Evolutionary conservation across 2,797 vertebrate species (phyloP).

Genomic region (Hoplostethus mediterraneus): DNA sequence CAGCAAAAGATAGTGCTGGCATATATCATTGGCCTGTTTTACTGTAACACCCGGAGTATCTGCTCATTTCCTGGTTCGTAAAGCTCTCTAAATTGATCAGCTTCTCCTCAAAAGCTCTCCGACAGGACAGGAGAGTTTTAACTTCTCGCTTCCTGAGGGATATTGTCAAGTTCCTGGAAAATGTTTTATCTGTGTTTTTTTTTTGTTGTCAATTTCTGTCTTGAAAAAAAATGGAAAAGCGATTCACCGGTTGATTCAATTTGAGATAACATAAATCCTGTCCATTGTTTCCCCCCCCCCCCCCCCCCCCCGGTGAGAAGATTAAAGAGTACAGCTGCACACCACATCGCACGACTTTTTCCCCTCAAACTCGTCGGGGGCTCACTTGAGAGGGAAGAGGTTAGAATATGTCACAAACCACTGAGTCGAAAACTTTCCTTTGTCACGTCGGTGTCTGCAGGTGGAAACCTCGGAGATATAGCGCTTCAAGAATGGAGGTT

Average conservation of each 20-base stretch:
- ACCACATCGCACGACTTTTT: conserved; percentile 25
- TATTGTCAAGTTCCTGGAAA: conserved; percentile 15
- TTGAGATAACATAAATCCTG: conserved; percentile 43
- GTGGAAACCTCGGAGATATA: conserved; percentile 65
- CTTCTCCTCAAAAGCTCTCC: conserved; percentile 19
- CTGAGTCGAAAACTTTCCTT: conserved; percentile 69
- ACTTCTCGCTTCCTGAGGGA: neutral
- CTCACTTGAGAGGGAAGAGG: conserved; percentile 17
- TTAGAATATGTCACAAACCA: conserved; percentile 61
- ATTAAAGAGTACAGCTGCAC: conserved; percentile 46
- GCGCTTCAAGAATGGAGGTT: conserved; percentile 66
- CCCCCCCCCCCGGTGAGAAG: conserved; percentile 25
- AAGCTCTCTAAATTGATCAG: neutral
- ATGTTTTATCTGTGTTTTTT: neutral
- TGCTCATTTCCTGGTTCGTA: conserved; percentile 9
- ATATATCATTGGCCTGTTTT: conserved; percentile 30
- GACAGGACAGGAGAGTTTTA: neutral
- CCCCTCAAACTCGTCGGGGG: conserved; percentile 23
- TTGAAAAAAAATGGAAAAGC: conserved; percentile 35
- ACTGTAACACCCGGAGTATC: conserved; percentile 10
- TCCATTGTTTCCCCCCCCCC: conserved; percentile 40
- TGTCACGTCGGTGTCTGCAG: conserved; percentile 71
- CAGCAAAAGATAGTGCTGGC: conserved; percentile 28
- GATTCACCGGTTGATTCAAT: conserved; percentile 33
- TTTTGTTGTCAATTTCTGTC: conserved; percentile 23